These are phyloP conservation scores for Monochamus alternatus DNA, from an alignment of 2,888 invertebrate species.

Conservation along the genomic window DNA sequence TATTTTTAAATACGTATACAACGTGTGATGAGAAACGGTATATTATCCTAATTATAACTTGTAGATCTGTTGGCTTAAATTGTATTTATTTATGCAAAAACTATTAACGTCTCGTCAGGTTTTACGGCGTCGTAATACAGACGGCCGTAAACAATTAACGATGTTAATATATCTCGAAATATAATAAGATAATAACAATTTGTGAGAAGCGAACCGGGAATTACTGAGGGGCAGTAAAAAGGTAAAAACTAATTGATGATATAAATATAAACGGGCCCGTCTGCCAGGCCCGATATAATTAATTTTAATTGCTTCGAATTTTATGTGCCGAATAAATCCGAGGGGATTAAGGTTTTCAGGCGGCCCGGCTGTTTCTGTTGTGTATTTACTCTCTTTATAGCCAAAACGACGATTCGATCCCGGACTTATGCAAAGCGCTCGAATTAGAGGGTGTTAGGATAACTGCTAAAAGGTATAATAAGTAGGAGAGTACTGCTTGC, in stretches of 20 bases:
- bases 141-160: constrained; percentile 42
- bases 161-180: constrained; percentile 42
- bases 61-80: background rate
- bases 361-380: background rate
- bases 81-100: constrained; percentile 12
- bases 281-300: constrained; percentile 31
- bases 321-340: constrained; percentile 27
- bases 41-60: background rate
- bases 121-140: constrained; percentile 38
- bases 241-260: constrained; percentile 35
- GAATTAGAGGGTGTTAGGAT: background rate
- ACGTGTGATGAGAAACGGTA: too few relatives aligned
- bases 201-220: constrained; percentile 33
- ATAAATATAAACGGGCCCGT: constrained; percentile 30
- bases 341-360: constrained; percentile 22
- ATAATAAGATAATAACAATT: constrained; percentile 43
- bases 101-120: constrained; percentile 36
- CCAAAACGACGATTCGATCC: background rate
- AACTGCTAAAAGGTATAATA: background rate
- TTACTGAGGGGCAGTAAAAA: constrained; percentile 31
- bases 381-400: constrained; percentile 6
- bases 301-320: constrained; percentile 33
- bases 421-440: background rate
- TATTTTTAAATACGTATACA: too few relatives aligned
- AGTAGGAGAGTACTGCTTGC: background rate